A percentile compares a stretch with the other conserved stretches of the same genome.
Evolutionary conservation across 2,888 invertebrate genomes (phyloP).

Genomic region (Thumatha senex): DNA sequence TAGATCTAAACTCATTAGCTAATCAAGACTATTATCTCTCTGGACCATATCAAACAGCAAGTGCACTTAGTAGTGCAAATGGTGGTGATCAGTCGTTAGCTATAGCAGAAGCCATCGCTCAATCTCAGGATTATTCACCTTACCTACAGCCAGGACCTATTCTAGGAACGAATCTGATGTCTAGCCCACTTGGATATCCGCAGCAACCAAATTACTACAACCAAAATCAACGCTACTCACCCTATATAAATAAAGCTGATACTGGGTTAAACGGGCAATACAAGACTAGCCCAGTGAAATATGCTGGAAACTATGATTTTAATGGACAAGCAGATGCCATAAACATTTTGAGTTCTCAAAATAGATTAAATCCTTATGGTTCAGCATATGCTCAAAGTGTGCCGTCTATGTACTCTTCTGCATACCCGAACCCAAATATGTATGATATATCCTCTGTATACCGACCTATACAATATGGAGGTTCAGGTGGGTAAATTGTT

Average conservation of each 20-base stretch:
- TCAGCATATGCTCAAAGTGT: slow-evolving; percentile 16
- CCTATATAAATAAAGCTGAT: slow-evolving; percentile 6
- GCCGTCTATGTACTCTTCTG: slow-evolving; percentile 23
- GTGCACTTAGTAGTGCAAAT: background rate
- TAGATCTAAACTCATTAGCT: background rate
- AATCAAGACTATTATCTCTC: slow-evolving; percentile 1
- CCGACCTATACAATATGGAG: slow-evolving; percentile 9
- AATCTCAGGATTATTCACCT: slow-evolving; percentile 7
- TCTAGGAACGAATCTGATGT: background rate
- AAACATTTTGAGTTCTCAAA: background rate
- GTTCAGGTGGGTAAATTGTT: slow-evolving; percentile 18
- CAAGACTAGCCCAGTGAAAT: slow-evolving; percentile 6
- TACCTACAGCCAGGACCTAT: background rate
- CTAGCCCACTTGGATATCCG: slow-evolving; percentile 11
- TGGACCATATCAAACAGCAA: slow-evolving; percentile 2
- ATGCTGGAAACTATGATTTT: slow-evolving; percentile 14
- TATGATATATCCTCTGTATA: slow-evolving; percentile 19
- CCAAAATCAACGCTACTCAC: slow-evolving; percentile 13
- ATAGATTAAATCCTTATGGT: slow-evolving; percentile 1
- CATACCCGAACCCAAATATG: slow-evolving; percentile 24
- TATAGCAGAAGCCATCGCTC: slow-evolving; percentile 8
- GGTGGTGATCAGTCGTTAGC: slow-evolving; percentile 2
- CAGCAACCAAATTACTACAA: slow-evolving; percentile 15
- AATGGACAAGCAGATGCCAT: slow-evolving; percentile 13
- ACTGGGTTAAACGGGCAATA: background rate